phyloP scores from a whole-genome alignment of 2,888 invertebrate genomes.

The Cynaeus angustus region DNA sequence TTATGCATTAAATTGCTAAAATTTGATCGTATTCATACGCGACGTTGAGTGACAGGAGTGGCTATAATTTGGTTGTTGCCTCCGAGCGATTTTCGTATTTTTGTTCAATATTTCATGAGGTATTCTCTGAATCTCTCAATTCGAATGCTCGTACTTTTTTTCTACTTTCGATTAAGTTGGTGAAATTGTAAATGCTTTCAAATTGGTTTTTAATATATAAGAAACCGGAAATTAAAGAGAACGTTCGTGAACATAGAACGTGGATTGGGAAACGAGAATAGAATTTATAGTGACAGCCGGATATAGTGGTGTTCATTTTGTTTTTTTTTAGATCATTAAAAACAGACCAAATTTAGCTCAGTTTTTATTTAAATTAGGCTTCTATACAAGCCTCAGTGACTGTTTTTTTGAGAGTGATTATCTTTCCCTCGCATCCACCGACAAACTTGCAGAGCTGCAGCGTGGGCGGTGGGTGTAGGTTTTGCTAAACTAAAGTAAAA shows the following conservation, averaged over 20 bases:
- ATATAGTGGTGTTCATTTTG: no score
- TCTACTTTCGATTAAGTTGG: not conserved
- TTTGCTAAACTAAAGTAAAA: no score
- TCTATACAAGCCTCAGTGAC: no score
- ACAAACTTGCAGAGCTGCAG: no score
- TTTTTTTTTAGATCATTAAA: no score
- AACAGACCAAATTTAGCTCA: no score
- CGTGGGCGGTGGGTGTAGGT: no score
- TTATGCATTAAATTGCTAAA: conserved; percentile 42
- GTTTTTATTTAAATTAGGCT: no score
- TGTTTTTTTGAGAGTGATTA: no score
- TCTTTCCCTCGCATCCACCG: no score
- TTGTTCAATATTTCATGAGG: conserved; percentile 40
- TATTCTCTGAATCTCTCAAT: not conserved
- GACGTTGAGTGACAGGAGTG: conserved; percentile 40
- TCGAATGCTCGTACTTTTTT: not conserved
- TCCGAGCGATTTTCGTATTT: conserved; percentile 33
- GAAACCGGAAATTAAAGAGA: conserved; percentile 11
- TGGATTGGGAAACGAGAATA: no score
- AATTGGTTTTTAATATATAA: not conserved
- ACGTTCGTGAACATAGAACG: not conserved
- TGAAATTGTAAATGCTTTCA: not conserved
- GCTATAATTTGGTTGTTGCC: conserved; percentile 37
- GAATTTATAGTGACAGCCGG: no score
- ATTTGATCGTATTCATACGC: conserved; percentile 37